Evolutionary conservation across 2,797 vertebrate species (phyloP).

Genomic region (Leuciscus waleckii): DNA sequence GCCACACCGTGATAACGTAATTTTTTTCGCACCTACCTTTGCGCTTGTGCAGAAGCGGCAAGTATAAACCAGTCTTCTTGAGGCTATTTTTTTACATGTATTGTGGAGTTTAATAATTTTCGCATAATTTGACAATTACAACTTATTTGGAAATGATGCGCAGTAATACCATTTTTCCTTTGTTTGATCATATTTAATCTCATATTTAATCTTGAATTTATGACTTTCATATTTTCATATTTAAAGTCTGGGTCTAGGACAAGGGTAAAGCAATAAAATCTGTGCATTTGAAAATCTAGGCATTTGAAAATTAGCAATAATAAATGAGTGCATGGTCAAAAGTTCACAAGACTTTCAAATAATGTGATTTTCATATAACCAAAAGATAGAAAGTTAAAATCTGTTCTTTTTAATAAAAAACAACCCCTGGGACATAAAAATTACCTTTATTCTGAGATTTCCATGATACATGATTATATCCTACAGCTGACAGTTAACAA

Average conservation of each 20-base stretch:
- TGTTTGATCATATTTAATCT: neutral
- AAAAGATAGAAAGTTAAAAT: neutral
- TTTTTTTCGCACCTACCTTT: too few relatives aligned
- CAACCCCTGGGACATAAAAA: conserved; percentile 17
- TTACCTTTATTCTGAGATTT: conserved; percentile 7
- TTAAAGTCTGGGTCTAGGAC: neutral
- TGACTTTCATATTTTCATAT: neutral
- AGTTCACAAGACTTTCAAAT: neutral
- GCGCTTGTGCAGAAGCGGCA: too few relatives aligned
- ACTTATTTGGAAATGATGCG: neutral
- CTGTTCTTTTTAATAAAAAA: conserved; percentile 11
- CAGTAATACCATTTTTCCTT: neutral
- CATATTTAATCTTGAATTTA: neutral
- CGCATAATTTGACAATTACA: neutral
- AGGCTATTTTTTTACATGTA: neutral
- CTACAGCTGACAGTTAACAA: conserved; percentile 12
- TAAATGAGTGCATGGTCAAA: neutral
- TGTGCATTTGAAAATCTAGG: neutral
- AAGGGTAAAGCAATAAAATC: neutral
- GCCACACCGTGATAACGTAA: too few relatives aligned
- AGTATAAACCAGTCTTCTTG: too few relatives aligned
- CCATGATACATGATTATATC: conserved; percentile 21
- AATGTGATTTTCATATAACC: neutral
- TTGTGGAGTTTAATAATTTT: neutral
- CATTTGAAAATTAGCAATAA: neutral